Evolutionary conservation across 2,888 invertebrate genomes (phyloP).

Genomic region (Protophormia terraenovae): DNA sequence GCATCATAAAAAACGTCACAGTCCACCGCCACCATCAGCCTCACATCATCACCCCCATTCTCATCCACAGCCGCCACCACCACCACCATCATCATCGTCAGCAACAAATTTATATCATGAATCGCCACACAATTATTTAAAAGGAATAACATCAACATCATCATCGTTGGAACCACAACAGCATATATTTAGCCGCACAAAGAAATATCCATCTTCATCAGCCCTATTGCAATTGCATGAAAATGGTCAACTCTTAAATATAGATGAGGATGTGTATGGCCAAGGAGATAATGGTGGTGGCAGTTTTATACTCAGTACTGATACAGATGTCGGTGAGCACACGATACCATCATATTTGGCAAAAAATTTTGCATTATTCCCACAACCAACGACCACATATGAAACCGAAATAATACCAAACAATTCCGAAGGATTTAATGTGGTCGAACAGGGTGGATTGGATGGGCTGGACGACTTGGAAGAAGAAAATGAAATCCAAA

Average conservation of each 20-base stretch:
- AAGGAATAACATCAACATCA: constrained; percentile 52
- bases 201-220: constrained; percentile 69
- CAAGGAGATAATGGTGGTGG: constrained; percentile 4
- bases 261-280: constrained; percentile 44
- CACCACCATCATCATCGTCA: constrained; percentile 66
- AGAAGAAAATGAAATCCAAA: constrained; percentile 58
- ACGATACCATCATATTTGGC: constrained; percentile 56
- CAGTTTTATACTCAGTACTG: not conserved
- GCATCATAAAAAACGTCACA: constrained; percentile 55
- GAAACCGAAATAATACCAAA: constrained; percentile 62
- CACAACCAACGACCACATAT: constrained; percentile 58
- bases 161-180: constrained; percentile 38
- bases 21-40: constrained; percentile 28
- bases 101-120: constrained; percentile 65
- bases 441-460: constrained; percentile 24
- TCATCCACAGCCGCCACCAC: not conserved
- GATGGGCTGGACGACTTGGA: constrained; percentile 36
- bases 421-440: constrained; percentile 46
- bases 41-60: not conserved
- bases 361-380: constrained; percentile 58
- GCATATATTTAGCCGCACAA: constrained; percentile 30
- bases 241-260: constrained; percentile 54
- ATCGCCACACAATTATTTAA: constrained; percentile 53
- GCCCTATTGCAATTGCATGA: constrained; percentile 49
- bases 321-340: constrained; percentile 38